Conservation (phyloP, 1,140 invertebrate species). For the Ostrea denselamellosa region DNA sequence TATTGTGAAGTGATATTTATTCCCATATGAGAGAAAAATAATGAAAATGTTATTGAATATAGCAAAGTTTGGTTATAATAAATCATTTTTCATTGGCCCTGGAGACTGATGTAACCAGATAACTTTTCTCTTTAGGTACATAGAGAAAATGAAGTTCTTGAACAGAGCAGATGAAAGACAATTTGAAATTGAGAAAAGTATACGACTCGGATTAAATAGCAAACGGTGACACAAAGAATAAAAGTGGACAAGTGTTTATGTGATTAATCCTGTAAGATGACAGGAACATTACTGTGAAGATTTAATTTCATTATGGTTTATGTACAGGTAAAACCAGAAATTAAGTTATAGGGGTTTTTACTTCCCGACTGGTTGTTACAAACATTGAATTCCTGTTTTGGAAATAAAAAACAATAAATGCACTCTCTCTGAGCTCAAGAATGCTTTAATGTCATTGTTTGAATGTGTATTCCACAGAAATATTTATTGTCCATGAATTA, state of each 20-base stretch:
- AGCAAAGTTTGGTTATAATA: no score
- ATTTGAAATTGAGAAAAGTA: conserved; percentile 90
- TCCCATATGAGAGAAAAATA: no score
- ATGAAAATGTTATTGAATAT: no score
- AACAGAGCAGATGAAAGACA: conserved; percentile 91
- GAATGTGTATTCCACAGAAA: no score
- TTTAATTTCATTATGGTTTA: neutral
- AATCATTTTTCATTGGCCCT: no score
- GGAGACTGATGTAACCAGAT: no score
- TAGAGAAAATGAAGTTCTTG: conserved; percentile 93
- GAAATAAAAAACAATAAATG: neutral
- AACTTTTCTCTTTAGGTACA: conserved; percentile 82
- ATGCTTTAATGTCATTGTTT: neutral
- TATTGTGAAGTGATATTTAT: no score
- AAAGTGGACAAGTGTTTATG: neutral
- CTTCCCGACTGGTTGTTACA: neutral
- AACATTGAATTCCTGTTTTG: neutral
- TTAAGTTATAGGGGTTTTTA: neutral
- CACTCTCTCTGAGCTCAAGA: neutral
- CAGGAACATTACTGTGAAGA: neutral
- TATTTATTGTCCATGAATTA: no score
- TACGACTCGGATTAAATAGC: conserved; percentile 67
- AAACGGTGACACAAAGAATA: conserved; percentile 49
- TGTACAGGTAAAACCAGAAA: neutral
- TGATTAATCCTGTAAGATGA: no score